These are phyloP conservation scores for Conistra vaccinii DNA, from an alignment of 2,888 invertebrate species.

Conservation along the genomic window DNA sequence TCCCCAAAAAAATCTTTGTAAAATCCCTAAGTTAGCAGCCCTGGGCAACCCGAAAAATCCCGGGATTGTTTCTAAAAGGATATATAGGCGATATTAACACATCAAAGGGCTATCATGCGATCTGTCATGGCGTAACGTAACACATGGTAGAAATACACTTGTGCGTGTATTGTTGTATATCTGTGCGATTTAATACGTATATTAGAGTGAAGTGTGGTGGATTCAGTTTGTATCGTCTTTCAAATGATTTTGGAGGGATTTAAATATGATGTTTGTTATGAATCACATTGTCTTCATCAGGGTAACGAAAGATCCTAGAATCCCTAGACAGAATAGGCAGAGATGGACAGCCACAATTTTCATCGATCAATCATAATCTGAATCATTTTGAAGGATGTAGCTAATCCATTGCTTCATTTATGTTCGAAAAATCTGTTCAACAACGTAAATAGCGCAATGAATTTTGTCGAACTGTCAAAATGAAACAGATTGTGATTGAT, in stretches of 20 bases:
- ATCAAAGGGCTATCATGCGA: slow-evolving; percentile 70
- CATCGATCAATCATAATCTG: no score
- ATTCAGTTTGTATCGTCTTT: slow-evolving; percentile 11
- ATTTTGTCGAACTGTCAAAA: no score
- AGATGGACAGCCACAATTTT: not conserved
- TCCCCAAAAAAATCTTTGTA: not conserved
- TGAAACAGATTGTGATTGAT: no score
- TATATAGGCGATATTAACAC: slow-evolving; percentile 71
- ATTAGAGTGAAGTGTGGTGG: not conserved
- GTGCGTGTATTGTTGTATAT: slow-evolving; percentile 41
- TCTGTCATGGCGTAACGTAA: slow-evolving; percentile 62
- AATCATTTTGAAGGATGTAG: no score
- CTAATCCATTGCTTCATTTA: no score
- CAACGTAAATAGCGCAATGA: no score
- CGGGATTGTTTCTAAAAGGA: slow-evolving; percentile 66
- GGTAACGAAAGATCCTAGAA: not conserved
- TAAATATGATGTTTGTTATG: not conserved
- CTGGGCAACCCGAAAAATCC: slow-evolving; percentile 53
- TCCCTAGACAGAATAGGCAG: not conserved
- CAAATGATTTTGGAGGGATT: not conserved
- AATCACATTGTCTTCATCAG: not conserved
- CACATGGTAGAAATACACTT: slow-evolving; percentile 53
- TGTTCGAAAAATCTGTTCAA: no score
- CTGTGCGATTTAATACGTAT: slow-evolving; percentile 6
- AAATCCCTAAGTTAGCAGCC: slow-evolving; percentile 21